phyloP scores from a whole-genome alignment of 2,113 vertebrate genomes.

The Microtus ochrogaster region DNA sequence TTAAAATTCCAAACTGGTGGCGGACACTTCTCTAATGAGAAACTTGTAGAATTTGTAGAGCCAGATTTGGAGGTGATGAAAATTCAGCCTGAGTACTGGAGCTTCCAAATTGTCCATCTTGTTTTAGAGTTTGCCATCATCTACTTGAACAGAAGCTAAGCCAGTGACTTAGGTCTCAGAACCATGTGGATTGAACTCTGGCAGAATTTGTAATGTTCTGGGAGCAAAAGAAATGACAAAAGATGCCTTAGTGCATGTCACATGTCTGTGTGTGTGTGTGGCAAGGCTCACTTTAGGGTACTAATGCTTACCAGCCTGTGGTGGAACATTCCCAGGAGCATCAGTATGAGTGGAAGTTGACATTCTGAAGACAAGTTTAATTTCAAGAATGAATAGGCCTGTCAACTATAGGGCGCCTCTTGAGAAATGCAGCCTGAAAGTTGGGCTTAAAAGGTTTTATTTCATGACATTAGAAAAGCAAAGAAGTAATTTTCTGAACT shows the following conservation, averaged over 20 bases:
- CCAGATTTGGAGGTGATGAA: neutral
- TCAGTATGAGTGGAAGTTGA: neutral
- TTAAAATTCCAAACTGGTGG: neutral
- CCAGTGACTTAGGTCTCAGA: neutral
- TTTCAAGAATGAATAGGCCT: neutral
- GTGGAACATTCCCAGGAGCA: neutral
- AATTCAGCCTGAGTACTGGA: neutral
- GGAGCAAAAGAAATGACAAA: neutral
- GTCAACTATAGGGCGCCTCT: neutral
- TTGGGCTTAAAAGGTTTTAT: neutral
- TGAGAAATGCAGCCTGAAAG: neutral
- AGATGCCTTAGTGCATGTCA: too few relatives aligned
- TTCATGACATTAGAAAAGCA: neutral
- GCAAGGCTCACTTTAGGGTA: neutral
- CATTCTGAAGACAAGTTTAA: neutral
- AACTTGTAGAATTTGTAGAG: neutral
- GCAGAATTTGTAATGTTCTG: neutral
- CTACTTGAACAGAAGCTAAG: neutral
- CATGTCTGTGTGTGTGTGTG: neutral
- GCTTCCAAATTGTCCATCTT: neutral
- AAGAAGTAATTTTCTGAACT: constrained; percentile 8
- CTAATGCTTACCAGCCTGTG: neutral
- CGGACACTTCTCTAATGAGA: neutral
- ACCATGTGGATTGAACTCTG: constrained; percentile 14
- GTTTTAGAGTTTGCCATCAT: neutral